Conservation (phyloP, 2,113 vertebrate genomes). For the Xiphophorus maculatus region DNA sequence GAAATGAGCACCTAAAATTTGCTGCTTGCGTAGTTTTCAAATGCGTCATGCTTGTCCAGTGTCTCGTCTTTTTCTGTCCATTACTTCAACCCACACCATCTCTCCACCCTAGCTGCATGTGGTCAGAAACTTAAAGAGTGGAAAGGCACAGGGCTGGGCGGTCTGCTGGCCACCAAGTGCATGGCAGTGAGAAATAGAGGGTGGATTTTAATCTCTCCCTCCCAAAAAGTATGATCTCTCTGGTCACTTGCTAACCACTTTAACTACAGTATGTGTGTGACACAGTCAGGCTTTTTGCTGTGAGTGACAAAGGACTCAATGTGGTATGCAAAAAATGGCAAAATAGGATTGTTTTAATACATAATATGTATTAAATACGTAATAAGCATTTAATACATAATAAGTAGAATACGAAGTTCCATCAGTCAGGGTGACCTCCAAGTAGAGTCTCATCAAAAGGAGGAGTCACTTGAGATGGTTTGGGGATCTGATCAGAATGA, state of each 20-base stretch:
- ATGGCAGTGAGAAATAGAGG: slow-evolving; percentile 30
- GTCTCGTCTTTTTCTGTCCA: slow-evolving; percentile 16
- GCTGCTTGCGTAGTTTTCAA: slow-evolving; percentile 1
- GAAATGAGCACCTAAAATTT: background rate
- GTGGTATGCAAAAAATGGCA: background rate
- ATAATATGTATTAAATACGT: background rate
- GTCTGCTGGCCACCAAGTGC: slow-evolving; percentile 25
- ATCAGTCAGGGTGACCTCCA: no score
- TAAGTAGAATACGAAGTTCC: no score
- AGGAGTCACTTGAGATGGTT: no score
- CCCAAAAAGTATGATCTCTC: slow-evolving; percentile 39
- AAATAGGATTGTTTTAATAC: background rate
- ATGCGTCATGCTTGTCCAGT: slow-evolving; percentile 22
- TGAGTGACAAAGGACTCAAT: background rate
- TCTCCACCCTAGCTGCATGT: slow-evolving; percentile 53
- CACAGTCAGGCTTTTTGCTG: background rate
- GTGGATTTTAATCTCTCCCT: slow-evolving; percentile 47
- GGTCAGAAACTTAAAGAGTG: slow-evolving; percentile 45
- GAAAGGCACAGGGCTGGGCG: slow-evolving; percentile 38
- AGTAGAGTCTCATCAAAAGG: no score
- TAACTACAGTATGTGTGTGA: slow-evolving; percentile 47
- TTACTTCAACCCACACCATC: slow-evolving; percentile 38
- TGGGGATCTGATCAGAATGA: no score
- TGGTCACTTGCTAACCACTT: slow-evolving; percentile 52
- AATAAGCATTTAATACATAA: no score